Evolutionary conservation across 2,888 invertebrate genomes (phyloP).

Genomic region (Marronus borbonicus): DNA sequence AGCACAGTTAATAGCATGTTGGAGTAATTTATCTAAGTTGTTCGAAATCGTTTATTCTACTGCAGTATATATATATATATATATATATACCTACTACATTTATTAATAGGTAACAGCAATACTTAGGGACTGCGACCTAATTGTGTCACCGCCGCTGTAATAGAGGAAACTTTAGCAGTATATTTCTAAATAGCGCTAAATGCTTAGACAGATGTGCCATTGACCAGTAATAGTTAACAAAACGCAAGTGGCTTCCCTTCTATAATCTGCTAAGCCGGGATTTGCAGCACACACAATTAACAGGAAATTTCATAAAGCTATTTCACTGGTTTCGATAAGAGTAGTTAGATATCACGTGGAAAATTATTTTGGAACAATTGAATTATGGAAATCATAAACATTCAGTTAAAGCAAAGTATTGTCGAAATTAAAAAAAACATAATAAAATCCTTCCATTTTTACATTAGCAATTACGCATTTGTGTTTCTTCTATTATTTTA

Average conservation of each 20-base stretch:
- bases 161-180: neutral
- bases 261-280: neutral
- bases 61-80: neutral
- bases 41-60: neutral
- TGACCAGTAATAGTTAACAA: conserved; percentile 3
- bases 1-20: neutral
- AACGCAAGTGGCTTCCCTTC: conserved; percentile 1
- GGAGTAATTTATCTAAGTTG: neutral
- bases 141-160: neutral
- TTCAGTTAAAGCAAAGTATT: no score
- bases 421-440: no score
- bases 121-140: conserved; percentile 6
- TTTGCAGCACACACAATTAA: conserved; percentile 1
- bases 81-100: neutral
- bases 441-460: no score
- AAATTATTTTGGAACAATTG: no score
- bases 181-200: conserved; percentile 21
- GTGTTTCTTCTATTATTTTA: no score
- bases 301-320: neutral
- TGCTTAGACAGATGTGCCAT: conserved; percentile 20
- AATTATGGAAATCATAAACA: no score
- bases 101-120: no score
- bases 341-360: no score
- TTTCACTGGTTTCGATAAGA: neutral
- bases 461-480: no score